Evolutionary conservation across 1,140 invertebrate species (phyloP), one percentile per base, ranked within the genome.

Genomic region (Matsumurasca onukii): DNA sequence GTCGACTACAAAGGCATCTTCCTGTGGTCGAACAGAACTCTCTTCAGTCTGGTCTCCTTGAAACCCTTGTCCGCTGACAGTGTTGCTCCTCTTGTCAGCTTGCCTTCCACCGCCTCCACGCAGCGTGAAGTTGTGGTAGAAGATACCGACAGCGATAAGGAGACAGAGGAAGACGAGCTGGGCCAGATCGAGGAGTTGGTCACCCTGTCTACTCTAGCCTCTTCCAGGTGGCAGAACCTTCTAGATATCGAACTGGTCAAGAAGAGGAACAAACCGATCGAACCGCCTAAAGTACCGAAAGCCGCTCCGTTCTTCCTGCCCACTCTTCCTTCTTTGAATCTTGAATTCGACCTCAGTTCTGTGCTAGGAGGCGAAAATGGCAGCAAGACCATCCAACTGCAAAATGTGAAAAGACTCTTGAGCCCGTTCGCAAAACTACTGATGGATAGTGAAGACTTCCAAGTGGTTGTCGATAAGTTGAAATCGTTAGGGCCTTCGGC

Each of bases 231-330:
- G 98, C 87, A 94, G 62, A 98, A 98, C 82, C 79, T 99, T 2
- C 81, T 98, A 0, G 88, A 96, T 78, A 82, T 99, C 51, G 95
- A 98, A 75, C 80, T 92, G 1, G 92, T 99, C 0, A 95, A 92
- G 77, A 88, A 88, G 71, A 84, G 93, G 70, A 98, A 99, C 79
- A 98, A 97, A 78, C 95, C 96, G 0, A 94, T 90, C 79, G 89
- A 91, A 59, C 82, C 92, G 3, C 83, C 88, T 0, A 94, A 95
- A 76, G 84, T 84, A 0, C 89, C 91, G 0, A 93, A 94, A 82
- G 85, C 86, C 27, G 95, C 95, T 0, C 97, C 97, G 0, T 99
- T 99, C 81, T 98, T 99, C 77, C 78, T 99, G 39, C 95, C 96
- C 0, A 97, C 95, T 0, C 83, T 97, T 66, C 86, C 92, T 0